Conservation (phyloP, 1,140 invertebrate species). For the Drosophila prosaltans region DNA sequence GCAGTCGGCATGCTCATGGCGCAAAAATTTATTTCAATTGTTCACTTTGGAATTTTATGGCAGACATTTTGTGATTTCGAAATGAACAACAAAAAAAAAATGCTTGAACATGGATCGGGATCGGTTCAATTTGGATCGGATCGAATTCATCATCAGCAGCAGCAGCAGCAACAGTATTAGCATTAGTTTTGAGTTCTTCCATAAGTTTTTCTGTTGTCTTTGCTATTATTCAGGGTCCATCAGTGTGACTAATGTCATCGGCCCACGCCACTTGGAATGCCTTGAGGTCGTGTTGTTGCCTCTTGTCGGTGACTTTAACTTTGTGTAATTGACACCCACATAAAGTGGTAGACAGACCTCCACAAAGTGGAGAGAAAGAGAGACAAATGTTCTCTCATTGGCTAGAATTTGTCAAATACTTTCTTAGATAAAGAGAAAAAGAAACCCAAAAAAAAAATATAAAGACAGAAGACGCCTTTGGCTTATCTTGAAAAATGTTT, state of each 20-base stretch:
- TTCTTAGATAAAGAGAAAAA: constrained; percentile 58
- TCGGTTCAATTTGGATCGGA: constrained; percentile 9
- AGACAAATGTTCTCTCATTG: constrained; percentile 50
- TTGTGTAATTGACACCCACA: constrained; percentile 77
- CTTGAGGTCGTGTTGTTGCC: constrained; percentile 38
- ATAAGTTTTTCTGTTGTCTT: constrained; percentile 20
- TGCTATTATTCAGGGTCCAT: constrained; percentile 40
- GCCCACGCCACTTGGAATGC: constrained; percentile 57
- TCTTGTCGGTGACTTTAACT: constrained; percentile 8
- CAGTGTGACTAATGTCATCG: constrained; percentile 70
- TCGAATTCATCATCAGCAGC: constrained; percentile 8
- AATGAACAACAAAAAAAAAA: constrained; percentile 49
- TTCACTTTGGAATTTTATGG: constrained; percentile 81
- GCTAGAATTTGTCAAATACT: constrained; percentile 65
- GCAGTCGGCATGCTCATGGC: constrained; percentile 77
- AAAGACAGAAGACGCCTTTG: constrained; percentile 33
- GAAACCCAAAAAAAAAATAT: constrained; percentile 33
- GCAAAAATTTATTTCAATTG: constrained; percentile 82
- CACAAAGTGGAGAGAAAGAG: constrained; percentile 10
- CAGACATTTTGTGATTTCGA: constrained; percentile 81
- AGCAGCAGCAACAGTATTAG: too few species aligned
- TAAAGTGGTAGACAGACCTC: constrained; percentile 26
- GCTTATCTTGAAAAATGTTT: constrained; percentile 58
- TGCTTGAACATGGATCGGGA: not conserved
- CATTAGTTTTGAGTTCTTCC: constrained; percentile 13